Evolutionary conservation across 2,888 invertebrate species (phyloP).

Genomic region (Lottia gigantea): DNA sequence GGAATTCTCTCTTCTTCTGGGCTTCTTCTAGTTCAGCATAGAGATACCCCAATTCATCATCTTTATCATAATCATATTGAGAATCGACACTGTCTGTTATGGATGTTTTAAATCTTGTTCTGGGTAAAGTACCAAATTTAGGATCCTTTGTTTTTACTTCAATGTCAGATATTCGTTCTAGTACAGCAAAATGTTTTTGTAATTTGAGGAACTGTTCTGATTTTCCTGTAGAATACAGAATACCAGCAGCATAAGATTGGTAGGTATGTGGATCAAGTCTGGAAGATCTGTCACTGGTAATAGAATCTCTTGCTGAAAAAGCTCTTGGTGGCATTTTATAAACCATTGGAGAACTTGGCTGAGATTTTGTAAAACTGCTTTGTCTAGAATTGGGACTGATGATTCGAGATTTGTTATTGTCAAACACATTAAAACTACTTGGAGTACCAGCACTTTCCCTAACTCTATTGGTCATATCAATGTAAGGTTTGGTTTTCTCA

Average conservation of each 20-base stretch:
- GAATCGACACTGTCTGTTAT: conserved; percentile 5
- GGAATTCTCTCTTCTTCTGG: conserved; percentile 84
- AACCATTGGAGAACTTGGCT: neutral
- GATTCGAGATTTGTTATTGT: neutral
- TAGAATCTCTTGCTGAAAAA: conserved; percentile 39
- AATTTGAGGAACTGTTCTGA: conserved; percentile 86
- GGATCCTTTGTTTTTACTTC: conserved; percentile 32
- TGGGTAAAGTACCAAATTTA: neutral
- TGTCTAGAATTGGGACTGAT: conserved; percentile 5
- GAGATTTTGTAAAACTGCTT: conserved; percentile 7
- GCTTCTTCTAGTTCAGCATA: conserved; percentile 82
- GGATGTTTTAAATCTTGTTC: neutral
- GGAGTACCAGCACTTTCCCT: neutral
- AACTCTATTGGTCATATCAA: neutral
- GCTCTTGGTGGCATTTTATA: conserved; percentile 24
- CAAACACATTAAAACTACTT: conserved; percentile 10
- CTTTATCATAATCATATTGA: conserved; percentile 40
- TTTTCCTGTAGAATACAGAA: conserved; percentile 76
- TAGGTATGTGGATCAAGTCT: conserved; percentile 61
- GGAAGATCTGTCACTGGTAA: conserved; percentile 57
- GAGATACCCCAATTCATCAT: conserved; percentile 82
- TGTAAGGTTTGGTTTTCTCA: neutral
- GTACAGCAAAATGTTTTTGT: conserved; percentile 84
- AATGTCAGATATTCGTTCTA: conserved; percentile 83
- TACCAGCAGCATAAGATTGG: conserved; percentile 64